Evolutionary conservation across 30 jellyfish, hydroid and myxozoan genomes (phyloP).

Genomic region (Clytia hemisphaerica): DNA sequence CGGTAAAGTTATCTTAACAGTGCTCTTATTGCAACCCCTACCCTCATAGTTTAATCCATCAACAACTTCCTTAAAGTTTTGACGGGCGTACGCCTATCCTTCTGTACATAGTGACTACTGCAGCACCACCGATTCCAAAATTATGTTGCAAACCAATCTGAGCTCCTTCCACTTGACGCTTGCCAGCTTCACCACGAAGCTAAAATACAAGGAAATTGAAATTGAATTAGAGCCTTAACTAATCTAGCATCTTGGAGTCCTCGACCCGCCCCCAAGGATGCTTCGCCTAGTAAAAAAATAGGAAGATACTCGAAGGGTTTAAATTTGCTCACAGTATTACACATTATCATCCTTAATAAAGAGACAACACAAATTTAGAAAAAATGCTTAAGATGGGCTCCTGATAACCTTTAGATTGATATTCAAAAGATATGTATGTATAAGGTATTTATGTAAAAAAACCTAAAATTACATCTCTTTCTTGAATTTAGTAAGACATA

Average conservation of each 20-base stretch:
- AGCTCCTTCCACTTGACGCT: constrained; percentile 90
- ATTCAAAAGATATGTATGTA: constrained; percentile 8
- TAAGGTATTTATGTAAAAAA: no score
- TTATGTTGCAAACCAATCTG: constrained; percentile 88
- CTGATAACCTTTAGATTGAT: background rate
- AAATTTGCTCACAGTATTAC: background rate
- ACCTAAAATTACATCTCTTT: no score
- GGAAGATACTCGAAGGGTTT: no score
- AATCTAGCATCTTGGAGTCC: no score
- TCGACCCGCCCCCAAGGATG: no score
- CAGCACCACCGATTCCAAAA: constrained; percentile 98
- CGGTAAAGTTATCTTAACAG: no score
- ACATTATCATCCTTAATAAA: background rate
- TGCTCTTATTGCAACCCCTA: no score
- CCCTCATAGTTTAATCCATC: no score
- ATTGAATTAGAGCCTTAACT: background rate
- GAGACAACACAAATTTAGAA: no score
- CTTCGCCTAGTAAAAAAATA: no score
- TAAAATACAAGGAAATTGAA: background rate
- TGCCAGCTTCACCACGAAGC: constrained; percentile 83
- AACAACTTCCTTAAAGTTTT: no score
- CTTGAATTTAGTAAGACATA: no score
- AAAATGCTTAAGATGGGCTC: background rate
- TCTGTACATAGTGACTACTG: constrained; percentile 83
- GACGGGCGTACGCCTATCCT: constrained; percentile 13